Base-by-base conservation (phyloP, 2,888 invertebrate species). In the Celastrina argiolus region DNA sequence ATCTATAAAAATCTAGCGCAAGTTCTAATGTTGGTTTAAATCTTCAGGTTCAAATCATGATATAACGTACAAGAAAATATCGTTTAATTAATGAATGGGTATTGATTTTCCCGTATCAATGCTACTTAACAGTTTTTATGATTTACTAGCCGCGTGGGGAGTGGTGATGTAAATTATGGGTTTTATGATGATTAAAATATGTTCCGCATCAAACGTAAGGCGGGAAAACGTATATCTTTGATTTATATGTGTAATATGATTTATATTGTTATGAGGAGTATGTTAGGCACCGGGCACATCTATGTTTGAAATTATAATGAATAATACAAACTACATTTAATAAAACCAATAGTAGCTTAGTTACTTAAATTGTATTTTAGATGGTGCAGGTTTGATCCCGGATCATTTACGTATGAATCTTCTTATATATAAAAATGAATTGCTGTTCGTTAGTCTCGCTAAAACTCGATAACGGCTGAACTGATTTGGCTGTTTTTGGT, bases 101-200 rank as follows among this genome's bases (percentile, higher is more conserved):
- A 70, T 68, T 45, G 67, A 68, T 69, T 70, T 68, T 61, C 34
- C 41, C 64, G 65, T 68, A 65, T 67, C 68, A 68, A 63, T 69
- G 66, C 56, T 69, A 70, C 69, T 71, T 68, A 69, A 67, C 67
- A 65, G 67, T 72, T 66, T 69, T 68, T 71, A 72, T 71, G 71
- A 72, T 72, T 73, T 72, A 71, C 61, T 72, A 69, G 66, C 66
- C 67, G 66, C 67, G 68, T 64, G 66, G 66, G 70, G 71, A 69
- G 71, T 69, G 70, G 70, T 66, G 66, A 69, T 67, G 72, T 73
- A 69, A 70, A 71, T 65, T 68, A 58, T 69, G 64, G 64, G 67
- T 73, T 72, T 73, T 73, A 74, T 72, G 72, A 74, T 74, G 72
- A 74, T 73, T 72, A 72, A 73, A 74, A 74, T 70, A 72, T 71